Evolutionary conservation across 1,140 invertebrate genomes (phyloP), one percentile per base, ranked within the genome.

Genomic region (Triops longicaudatus): DNA sequence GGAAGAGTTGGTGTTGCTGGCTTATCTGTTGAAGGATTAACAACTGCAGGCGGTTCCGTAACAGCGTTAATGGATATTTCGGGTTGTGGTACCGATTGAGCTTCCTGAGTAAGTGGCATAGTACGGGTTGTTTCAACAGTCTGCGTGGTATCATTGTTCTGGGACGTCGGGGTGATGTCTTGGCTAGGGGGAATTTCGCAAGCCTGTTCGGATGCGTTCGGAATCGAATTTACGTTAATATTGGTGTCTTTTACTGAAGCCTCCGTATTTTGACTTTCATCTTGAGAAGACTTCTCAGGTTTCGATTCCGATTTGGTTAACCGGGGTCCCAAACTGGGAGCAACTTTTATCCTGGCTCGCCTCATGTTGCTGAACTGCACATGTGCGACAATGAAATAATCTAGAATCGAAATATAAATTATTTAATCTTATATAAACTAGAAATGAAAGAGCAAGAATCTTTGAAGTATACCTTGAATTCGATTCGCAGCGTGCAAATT

Each of bases 311-410:
- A 73, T 73, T 72, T 27, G 12, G 26, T 3, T 22, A 44, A 44
- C 12, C 72, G 72, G 10, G 41, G 17, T 7, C 74, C 42, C 26
- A 63, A 22, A 50, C 22, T 63, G 27, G 76, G 76, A 4, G 76
- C 76, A 42, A 77, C 72, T 42, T 77, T 77, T 22, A 73, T 22
- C 42, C 76, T 77, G 22, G 41, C 72, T 43, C 76, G 14, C 22
- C 76, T 27, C 76, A 77, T 77, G 17, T 9, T 76, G 31, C 7
- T 4, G 31, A 37, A 37, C 31, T 41, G 31, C 6, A 22, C 26
- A 14, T 1, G 31, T 31, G 41, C 22, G 28, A 41, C 14, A 43
- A 28, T 26, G 26, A 4, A 26, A 74, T 28, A 22, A 11, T 28
- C 11, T 31, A 14, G 6, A 14, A 73, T n/a, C 37, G 5, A 10